These are phyloP conservation scores for Ptychoptera albimana DNA, from an alignment of 2,888 invertebrate genomes.

Conservation along the genomic window DNA sequence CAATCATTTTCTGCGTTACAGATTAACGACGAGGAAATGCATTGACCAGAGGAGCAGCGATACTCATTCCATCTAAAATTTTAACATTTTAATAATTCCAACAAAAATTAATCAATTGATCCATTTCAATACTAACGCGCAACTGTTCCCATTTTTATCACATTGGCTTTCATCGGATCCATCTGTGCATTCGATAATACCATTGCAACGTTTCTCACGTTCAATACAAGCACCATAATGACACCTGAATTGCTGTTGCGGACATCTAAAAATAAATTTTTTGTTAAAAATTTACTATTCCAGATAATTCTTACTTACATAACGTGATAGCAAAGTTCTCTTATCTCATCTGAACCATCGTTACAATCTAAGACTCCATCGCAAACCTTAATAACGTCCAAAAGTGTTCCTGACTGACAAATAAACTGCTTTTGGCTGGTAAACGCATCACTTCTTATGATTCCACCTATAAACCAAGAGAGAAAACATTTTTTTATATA, in stretches of 20 bases:
- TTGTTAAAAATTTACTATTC: too few species aligned
- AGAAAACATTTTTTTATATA: too few species aligned
- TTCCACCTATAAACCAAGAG: too few species aligned
- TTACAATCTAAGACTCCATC: constrained; percentile 14
- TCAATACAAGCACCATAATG: constrained; percentile 22
- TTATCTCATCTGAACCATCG: constrained; percentile 16
- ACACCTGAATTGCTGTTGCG: constrained; percentile 18
- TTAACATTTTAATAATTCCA: background rate
- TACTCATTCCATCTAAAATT: constrained; percentile 13
- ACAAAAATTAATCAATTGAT: background rate
- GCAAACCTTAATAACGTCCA: constrained; percentile 13
- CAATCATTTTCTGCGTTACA: constrained; percentile 16
- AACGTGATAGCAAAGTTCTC: constrained; percentile 12
- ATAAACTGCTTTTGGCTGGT: constrained; percentile 9
- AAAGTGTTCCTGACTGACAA: constrained; percentile 14
- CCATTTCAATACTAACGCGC: constrained; percentile 10
- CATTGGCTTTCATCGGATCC: constrained; percentile 18
- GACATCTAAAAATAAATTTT: too few species aligned
- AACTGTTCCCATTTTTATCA: constrained; percentile 12
- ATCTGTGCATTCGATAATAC: constrained; percentile 18
- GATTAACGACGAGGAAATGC: constrained; percentile 11
- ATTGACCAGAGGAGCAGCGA: constrained; percentile 13
- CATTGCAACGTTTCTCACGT: constrained; percentile 18
- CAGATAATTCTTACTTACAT: constrained; percentile 11
- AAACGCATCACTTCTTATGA: too few species aligned